Evolutionary conservation across 64 coral and sea anemone genomes (phyloP).

Genomic region (Anthopleura sola): DNA sequence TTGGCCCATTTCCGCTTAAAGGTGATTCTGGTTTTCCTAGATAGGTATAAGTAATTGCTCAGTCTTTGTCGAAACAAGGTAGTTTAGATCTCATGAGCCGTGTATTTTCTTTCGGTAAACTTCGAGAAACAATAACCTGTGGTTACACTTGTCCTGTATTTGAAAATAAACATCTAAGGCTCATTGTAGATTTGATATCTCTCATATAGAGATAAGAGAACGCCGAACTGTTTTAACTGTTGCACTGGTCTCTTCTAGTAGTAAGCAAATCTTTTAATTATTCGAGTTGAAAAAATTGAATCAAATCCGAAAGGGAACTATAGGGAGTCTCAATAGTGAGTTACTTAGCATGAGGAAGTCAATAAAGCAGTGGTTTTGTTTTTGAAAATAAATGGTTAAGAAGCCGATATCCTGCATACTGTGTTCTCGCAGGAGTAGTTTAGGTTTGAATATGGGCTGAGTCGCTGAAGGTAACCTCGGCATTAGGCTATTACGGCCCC

Average conservation of each 20-base stretch:
- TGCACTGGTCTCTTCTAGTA: neutral
- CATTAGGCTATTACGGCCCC: neutral
- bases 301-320: neutral
- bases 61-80: neutral
- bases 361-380: neutral
- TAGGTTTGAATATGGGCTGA: neutral
- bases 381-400: neutral
- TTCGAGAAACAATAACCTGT: neutral
- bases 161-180: neutral
- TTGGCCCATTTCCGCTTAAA: neutral
- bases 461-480: neutral
- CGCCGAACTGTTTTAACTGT: neutral
- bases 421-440: neutral
- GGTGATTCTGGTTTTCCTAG: neutral
- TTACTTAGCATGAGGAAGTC: slow-evolving; percentile 1
- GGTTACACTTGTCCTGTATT: neutral
- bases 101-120: neutral
- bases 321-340: neutral
- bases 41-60: neutral
- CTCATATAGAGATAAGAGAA: slow-evolving; percentile 1
- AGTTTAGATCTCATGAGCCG: neutral
- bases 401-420: neutral
- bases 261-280: slow-evolving; percentile 7
- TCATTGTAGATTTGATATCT: neutral
- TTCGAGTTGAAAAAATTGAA: neutral